These are phyloP conservation scores for Tinea pellionella DNA, from an alignment of 2,888 invertebrate species.

Conservation along the genomic window DNA sequence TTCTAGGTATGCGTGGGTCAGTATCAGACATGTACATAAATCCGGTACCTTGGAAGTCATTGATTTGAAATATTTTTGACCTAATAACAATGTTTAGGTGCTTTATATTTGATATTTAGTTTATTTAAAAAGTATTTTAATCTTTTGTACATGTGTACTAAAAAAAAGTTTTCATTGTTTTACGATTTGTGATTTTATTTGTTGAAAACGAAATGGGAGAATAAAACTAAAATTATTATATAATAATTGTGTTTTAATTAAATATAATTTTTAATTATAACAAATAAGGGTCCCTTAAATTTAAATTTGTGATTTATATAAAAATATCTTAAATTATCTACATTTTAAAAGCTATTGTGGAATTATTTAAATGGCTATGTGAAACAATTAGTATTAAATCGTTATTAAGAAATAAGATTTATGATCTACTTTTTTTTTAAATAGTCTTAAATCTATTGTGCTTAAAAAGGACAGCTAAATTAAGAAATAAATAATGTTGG, in stretches of 20 bases:
- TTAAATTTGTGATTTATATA: slow-evolving; percentile 26
- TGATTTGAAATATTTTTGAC: slow-evolving; percentile 29
- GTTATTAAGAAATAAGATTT: too few species aligned
- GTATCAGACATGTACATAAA: slow-evolving; percentile 74
- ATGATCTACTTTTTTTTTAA: too few species aligned
- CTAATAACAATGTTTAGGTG: too few species aligned
- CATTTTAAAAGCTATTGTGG: background rate
- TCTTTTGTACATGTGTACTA: background rate
- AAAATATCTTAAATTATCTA: slow-evolving; percentile 17
- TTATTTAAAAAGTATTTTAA: background rate
- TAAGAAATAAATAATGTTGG: too few species aligned
- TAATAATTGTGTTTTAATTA: background rate
- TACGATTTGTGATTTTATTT: background rate
- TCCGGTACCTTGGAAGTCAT: slow-evolving; percentile 73
- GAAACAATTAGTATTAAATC: too few species aligned
- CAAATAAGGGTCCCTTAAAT: slow-evolving; percentile 44
- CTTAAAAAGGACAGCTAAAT: too few species aligned
- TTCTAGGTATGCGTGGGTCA: slow-evolving; percentile 73
- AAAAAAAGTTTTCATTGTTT: background rate
- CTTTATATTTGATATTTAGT: slow-evolving; percentile 3
- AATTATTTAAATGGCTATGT: too few species aligned
- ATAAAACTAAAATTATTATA: background rate
- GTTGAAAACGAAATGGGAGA: background rate
- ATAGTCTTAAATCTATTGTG: too few species aligned
- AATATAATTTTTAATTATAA: slow-evolving; percentile 12